phyloP scores from a whole-genome alignment of 2,888 invertebrate species.

The Cepaea hortensis region DNA sequence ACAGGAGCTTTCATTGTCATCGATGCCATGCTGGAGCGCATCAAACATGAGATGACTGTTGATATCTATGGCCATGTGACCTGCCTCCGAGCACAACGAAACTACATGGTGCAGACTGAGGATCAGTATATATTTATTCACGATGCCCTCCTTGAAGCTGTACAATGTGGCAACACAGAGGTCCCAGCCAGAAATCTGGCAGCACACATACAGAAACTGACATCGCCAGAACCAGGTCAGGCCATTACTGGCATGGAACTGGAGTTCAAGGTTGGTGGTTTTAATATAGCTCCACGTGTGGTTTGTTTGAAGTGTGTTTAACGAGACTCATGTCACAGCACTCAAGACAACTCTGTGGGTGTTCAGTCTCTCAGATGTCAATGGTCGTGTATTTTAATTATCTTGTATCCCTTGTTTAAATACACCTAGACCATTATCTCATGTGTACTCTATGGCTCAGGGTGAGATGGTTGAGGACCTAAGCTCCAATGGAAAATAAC shows the following conservation, averaged over 20 bases:
- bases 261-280: conserved; percentile 72
- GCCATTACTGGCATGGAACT: conserved; percentile 75
- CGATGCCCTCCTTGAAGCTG: conserved; percentile 96
- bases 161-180: conserved; percentile 96
- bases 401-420: too few species aligned
- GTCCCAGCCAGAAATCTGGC: conserved; percentile 95
- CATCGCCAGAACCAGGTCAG: conserved; percentile 82
- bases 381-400: too few species aligned
- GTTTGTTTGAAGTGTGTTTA: too few species aligned
- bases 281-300: not conserved
- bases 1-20: conserved; percentile 99
- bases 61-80: conserved; percentile 99
- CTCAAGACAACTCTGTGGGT: too few species aligned
- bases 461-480: too few species aligned
- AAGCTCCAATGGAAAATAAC: too few species aligned
- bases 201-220: conserved; percentile 94
- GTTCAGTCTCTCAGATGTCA: too few species aligned
- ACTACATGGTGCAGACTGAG: conserved; percentile 99
- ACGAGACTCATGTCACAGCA: too few species aligned
- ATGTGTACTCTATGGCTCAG: too few species aligned
- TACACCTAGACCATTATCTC: too few species aligned
- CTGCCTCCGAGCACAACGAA: conserved; percentile 96
- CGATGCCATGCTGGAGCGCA: conserved; percentile 97
- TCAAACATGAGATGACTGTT: conserved; percentile 97
- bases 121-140: conserved; percentile 99